These are phyloP conservation scores for Muntiacus muntjak DNA, from an alignment of 2,113 vertebrate species.

Conservation along the genomic window DNA sequence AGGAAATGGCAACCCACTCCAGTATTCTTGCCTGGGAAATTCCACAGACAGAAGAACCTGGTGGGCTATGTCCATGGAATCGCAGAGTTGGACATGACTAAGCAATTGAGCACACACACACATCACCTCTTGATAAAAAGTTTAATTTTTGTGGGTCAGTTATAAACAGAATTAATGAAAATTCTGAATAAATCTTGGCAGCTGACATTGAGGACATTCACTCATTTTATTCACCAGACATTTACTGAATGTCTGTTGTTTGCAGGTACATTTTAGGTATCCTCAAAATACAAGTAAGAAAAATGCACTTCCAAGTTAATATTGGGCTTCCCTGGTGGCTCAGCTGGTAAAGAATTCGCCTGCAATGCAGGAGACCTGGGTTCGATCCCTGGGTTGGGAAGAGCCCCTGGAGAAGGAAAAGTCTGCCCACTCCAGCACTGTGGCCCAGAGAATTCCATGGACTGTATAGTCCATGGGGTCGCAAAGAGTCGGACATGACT, in stretches of 20 bases:
- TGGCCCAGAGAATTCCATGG: background rate
- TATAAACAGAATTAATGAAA: background rate
- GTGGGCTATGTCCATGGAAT: background rate
- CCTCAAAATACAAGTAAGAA: background rate
- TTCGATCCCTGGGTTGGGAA: background rate
- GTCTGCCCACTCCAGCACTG: background rate
- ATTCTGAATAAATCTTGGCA: background rate
- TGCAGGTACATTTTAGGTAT: background rate
- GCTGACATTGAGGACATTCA: background rate
- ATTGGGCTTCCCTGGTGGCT: background rate
- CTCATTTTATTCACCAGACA: background rate
- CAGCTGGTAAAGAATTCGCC: background rate
- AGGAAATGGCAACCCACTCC: background rate
- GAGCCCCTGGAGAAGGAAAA: background rate
- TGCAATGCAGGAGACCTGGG: background rate
- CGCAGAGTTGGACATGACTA: background rate
- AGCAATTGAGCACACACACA: background rate
- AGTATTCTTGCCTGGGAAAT: background rate
- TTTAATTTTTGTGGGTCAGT: background rate
- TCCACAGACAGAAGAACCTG: rapidly evolving
- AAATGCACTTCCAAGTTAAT: background rate
- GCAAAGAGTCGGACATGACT: background rate
- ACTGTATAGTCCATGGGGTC: background rate
- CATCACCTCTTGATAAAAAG: background rate
- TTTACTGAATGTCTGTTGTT: background rate